Base-by-base conservation (phyloP, 2,888 invertebrate genomes). In the Ametastegia equiseti region DNA sequence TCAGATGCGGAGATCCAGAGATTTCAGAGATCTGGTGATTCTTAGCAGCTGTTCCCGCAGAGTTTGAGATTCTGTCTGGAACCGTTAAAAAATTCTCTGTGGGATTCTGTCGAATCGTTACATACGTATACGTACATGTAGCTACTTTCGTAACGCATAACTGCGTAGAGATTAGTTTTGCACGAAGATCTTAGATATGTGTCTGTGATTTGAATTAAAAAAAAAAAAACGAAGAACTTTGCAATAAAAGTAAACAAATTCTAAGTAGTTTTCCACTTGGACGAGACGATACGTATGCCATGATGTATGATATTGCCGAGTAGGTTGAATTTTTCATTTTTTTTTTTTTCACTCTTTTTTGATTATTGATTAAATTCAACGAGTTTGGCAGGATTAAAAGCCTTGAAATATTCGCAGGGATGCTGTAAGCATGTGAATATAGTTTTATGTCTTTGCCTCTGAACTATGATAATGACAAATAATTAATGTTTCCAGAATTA, bases 1-100 rank as follows among this genome's bases (percentile, higher is more conserved):
- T n/a, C n/a, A 67, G 65, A 67, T 67, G 65, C n/a, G 39, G 65
- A 65, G 65, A 67, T 67, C 13, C 39, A 39, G 36, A 67, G 54
- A 54, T 42, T 67, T n/a, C 39, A 39, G 36, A 67, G 54, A 60
- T 67, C 39, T 19, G 36, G 65, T 39, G 65, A 65, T 65, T 65
- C 65, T 67, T 19, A 7, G 19, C 65, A 39, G 19, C 39, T 11
- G 65, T 36, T 65, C 39, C 23, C n/a, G 27, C 30, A 39, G 65
- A 67, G 65, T 67, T 67, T 39, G 65, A n/a, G 7, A 67, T 39
- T 36, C 39, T 67, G 2, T 36, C 39, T 67, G 2, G 39, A 39
- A 39, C 33, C 65, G 65, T 36, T 67, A 67, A 30, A n/a, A n/a
- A 60, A 67, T 67, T 67, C 11, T n/a, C 19, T 67, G 36, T 39